Evolutionary conservation across 2,888 invertebrate genomes (phyloP).

Genomic region (Aspidiotus rigidus): DNA sequence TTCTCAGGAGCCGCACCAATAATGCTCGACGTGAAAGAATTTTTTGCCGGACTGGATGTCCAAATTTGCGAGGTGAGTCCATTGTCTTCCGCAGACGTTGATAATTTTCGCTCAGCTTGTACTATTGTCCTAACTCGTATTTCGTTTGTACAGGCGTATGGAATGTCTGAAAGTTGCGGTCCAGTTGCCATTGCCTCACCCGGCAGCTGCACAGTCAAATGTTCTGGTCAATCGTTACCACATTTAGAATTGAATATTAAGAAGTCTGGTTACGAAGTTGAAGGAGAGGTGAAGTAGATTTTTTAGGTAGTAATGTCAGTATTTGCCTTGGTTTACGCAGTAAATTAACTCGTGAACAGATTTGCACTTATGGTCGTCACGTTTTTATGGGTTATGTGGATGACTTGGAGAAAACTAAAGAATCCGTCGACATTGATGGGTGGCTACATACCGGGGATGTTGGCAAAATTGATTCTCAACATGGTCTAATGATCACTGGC

Average conservation of each 20-base stretch:
- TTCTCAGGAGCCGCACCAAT: conserved; percentile 81
- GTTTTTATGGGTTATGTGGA: conserved; percentile 86
- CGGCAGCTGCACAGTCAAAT: conserved; percentile 5
- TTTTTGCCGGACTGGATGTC: conserved; percentile 78
- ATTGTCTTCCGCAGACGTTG: neutral
- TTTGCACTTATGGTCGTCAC: conserved; percentile 65
- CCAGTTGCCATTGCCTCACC: conserved; percentile 15
- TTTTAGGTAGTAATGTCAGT: neutral
- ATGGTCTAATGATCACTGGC: conserved; percentile 67
- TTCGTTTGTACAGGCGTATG: conserved; percentile 19
- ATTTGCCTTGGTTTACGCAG: neutral
- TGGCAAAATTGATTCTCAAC: conserved; percentile 66
- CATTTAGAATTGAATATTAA: conserved; percentile 21
- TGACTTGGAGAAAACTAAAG: conserved; percentile 64
- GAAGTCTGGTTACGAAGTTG: conserved; percentile 18
- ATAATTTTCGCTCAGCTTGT: no score
- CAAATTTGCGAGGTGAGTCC: conserved; percentile 57
- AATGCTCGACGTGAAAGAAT: conserved; percentile 72
- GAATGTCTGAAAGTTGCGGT: conserved; percentile 27
- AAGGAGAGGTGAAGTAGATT: conserved; percentile 24
- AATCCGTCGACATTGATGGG: conserved; percentile 65
- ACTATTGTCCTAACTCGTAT: neutral
- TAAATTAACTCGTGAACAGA: conserved; percentile 9
- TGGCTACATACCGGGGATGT: conserved; percentile 86
- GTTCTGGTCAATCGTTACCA: conserved; percentile 21